A percentile compares a stretch with the other conserved stretches of the same genome.
Evolutionary conservation across 2,113 vertebrate genomes (phyloP).

Genomic region (Aldabrachelys gigantea): DNA sequence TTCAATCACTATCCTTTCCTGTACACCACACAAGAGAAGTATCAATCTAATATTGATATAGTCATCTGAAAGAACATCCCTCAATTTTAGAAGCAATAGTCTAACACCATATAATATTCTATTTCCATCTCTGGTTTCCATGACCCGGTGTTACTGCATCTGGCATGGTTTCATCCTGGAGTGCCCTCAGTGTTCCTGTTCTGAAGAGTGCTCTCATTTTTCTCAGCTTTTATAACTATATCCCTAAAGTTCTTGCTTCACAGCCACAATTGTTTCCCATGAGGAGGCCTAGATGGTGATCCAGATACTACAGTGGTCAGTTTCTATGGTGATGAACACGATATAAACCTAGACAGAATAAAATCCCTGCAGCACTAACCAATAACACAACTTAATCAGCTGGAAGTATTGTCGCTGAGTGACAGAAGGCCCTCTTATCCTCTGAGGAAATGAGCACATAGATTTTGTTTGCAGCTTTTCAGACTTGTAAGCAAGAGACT

Average conservation of each 20-base stretch:
- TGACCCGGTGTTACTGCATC: not conserved
- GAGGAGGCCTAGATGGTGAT: not conserved
- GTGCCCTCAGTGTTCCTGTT: not conserved
- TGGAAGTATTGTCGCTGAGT: not conserved
- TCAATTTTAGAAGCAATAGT: not conserved
- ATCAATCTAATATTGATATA: not conserved
- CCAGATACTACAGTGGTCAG: not conserved
- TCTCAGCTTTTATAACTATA: not conserved
- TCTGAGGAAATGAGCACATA: not conserved
- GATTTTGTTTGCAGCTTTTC: not conserved
- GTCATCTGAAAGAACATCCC: not conserved
- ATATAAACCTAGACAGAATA: not conserved
- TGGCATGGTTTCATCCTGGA: not conserved
- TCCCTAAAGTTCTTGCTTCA: not conserved
- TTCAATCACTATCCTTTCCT: not conserved
- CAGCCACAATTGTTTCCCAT: not conserved
- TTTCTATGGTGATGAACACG: not conserved
- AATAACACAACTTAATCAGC: not conserved
- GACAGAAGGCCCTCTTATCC: not conserved
- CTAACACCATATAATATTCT: not conserved
- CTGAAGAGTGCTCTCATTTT: no score
- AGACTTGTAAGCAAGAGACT: not conserved
- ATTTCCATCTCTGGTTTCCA: not conserved
- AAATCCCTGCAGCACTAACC: not conserved
- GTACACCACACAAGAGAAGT: not conserved